phyloP scores from a whole-genome alignment of 2,888 invertebrate genomes.

The Lissonota sp. region DNA sequence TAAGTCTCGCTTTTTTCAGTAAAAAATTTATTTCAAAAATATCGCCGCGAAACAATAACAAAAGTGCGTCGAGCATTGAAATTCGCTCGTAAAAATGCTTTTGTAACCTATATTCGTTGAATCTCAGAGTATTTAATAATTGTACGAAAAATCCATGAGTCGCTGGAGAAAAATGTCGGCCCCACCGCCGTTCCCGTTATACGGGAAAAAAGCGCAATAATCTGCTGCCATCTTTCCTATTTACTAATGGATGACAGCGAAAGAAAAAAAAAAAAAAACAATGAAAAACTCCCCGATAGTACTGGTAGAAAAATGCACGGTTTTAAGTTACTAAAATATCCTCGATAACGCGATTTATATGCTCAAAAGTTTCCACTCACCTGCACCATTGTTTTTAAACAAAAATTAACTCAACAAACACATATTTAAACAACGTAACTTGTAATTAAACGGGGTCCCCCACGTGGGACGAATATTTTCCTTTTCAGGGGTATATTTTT shows the following conservation, averaged over 20 bases:
- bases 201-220: conserved; percentile 83
- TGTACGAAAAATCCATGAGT: conserved; percentile 60
- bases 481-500: conserved; percentile 82
- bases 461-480: conserved; percentile 84
- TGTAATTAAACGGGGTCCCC: conserved; percentile 82
- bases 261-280: conserved; percentile 82
- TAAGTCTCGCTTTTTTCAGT: conserved; percentile 50
- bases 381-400: conserved; percentile 82
- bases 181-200: conserved; percentile 70
- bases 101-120: conserved; percentile 67
- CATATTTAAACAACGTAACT: conserved; percentile 83
- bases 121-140: conserved; percentile 51
- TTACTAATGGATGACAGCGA: conserved; percentile 83
- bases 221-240: conserved; percentile 84
- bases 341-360: conserved; percentile 58
- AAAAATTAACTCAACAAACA: conserved; percentile 82
- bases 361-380: conserved; percentile 77
- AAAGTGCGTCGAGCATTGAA: conserved; percentile 65
- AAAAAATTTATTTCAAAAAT: conserved; percentile 34
- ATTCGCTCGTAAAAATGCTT: conserved; percentile 72
- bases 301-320: conserved; percentile 74
- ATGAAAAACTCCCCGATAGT: conserved; percentile 81
- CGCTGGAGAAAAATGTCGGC: conserved; percentile 80
- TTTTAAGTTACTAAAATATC: conserved; percentile 45
- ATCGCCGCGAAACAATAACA: conserved; percentile 36